Percentiles rank a stretch among this genome's conserved stretches.
Conservation (phyloP, 37 sponge, comb jelly and placozoan genomes). For the Amphimedon queenslandica region DNA sequence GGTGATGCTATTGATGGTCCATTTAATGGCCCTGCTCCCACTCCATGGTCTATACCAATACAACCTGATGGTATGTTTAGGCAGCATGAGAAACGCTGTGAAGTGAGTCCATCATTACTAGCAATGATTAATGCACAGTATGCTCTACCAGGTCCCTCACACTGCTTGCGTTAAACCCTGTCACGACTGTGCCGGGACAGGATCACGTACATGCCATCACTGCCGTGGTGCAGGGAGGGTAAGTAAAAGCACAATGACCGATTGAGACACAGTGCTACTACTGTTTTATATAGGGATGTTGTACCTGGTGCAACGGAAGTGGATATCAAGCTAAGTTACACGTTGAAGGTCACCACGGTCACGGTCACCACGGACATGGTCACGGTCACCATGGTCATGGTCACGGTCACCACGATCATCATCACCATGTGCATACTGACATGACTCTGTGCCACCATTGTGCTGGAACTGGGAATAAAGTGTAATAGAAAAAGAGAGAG, state of each 20-base stretch:
- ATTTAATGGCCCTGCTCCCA: constrained; percentile 66
- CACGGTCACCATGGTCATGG: constrained; percentile 37
- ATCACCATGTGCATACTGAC: constrained; percentile 21
- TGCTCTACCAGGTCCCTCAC: constrained; percentile 67
- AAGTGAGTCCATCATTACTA: no score
- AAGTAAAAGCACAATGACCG: no score
- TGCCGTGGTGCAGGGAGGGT: constrained; percentile 64
- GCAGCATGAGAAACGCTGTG: constrained; percentile 23
- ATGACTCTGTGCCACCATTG: constrained; percentile 45
- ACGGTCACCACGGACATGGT: constrained; percentile 50
- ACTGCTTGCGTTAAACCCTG: constrained; percentile 75
- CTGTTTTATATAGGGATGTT: constrained; percentile 18
- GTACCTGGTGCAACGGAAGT: constrained; percentile 35
- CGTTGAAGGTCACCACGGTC: constrained; percentile 40
- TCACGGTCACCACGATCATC: constrained; percentile 13
- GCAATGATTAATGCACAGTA: no score
- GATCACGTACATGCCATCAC: constrained; percentile 36
- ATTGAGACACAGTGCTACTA: no score
- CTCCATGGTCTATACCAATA: constrained; percentile 56
- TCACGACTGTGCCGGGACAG: constrained; percentile 55
- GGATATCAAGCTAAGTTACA: constrained; percentile 25
- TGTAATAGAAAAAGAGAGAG: no score
- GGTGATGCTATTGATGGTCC: constrained; percentile 69
- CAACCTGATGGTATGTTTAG: constrained; percentile 39
- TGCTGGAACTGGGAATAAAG: constrained; percentile 58